These are phyloP conservation scores for Metopia argyrocephala DNA, from an alignment of 2,888 invertebrate species.

Conservation along the genomic window DNA sequence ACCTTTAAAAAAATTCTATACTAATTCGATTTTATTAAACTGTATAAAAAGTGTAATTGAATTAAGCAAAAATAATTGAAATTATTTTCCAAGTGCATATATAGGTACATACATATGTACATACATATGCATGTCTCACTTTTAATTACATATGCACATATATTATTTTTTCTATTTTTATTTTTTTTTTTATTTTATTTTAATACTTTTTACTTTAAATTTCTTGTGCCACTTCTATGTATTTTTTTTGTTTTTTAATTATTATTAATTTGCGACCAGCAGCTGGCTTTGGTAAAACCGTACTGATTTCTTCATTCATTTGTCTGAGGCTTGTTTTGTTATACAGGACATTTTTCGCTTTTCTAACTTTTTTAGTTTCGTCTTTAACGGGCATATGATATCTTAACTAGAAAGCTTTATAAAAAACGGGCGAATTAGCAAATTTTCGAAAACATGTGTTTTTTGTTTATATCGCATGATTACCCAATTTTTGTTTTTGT, in stretches of 20 bases:
- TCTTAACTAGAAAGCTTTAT: conserved; percentile 33
- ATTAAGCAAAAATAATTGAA: too few species aligned
- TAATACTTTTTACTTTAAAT: neutral
- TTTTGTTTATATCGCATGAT: conserved; percentile 55
- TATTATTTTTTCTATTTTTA: conserved; percentile 33
- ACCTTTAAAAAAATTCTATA: neutral
- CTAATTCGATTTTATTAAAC: too few species aligned
- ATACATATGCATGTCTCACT: too few species aligned
- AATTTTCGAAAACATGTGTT: conserved; percentile 56
- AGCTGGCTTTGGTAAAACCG: conserved; percentile 59
- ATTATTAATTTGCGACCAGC: conserved; percentile 49
- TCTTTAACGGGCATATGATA: conserved; percentile 15
- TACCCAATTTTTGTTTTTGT: conserved; percentile 55
- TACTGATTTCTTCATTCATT: conserved; percentile 60
- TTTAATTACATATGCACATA: conserved; percentile 13
- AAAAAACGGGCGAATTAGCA: conserved; percentile 16
- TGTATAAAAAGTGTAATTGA: too few species aligned
- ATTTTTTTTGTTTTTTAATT: conserved; percentile 26
- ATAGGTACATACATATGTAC: too few species aligned
- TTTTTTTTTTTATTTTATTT: conserved; percentile 21
- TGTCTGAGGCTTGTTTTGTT: conserved; percentile 57
- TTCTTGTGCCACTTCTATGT: conserved; percentile 2
- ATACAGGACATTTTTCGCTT: conserved; percentile 52
- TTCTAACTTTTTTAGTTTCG: conserved; percentile 39
- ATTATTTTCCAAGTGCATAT: too few species aligned